These are phyloP conservation scores for Oreochromis spilurus DNA, from an alignment of 2,113 vertebrate genomes.

Conservation along the genomic window DNA sequence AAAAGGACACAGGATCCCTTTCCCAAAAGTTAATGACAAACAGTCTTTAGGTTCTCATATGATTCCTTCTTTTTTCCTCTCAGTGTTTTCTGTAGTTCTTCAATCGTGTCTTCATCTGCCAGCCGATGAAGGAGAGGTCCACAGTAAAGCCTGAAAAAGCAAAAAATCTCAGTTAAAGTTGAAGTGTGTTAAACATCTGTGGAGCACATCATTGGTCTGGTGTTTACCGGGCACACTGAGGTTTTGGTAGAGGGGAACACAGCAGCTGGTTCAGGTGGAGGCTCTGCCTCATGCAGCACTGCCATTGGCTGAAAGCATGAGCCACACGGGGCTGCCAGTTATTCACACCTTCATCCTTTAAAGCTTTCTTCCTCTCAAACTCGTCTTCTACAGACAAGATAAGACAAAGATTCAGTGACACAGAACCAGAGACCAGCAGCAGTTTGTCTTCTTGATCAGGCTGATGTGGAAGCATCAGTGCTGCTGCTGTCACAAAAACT, in stretches of 20 bases:
- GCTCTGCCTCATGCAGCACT: neutral
- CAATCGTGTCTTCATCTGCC: neutral
- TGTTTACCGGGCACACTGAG: neutral
- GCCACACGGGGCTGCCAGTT: neutral
- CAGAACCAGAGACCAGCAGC: neutral
- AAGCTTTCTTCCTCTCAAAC: neutral
- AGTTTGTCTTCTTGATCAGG: neutral
- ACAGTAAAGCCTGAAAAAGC: neutral
- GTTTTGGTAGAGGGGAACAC: neutral
- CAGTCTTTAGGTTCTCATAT: neutral
- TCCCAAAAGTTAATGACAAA: neutral
- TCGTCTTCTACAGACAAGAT: neutral
- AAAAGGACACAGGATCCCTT: no score
- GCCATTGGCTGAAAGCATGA: neutral
- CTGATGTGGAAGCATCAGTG: no score
- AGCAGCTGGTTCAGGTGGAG: neutral
- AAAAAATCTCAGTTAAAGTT: neutral
- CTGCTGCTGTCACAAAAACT: no score
- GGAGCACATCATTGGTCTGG: neutral
- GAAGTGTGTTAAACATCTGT: neutral
- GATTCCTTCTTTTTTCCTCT: accelerated
- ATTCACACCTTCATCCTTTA: neutral
- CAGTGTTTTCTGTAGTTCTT: neutral
- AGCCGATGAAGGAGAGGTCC: neutral
- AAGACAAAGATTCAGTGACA: neutral